phyloP scores from a whole-genome alignment of 2,797 vertebrate genomes.

The Neosilurus mollespiculum region DNA sequence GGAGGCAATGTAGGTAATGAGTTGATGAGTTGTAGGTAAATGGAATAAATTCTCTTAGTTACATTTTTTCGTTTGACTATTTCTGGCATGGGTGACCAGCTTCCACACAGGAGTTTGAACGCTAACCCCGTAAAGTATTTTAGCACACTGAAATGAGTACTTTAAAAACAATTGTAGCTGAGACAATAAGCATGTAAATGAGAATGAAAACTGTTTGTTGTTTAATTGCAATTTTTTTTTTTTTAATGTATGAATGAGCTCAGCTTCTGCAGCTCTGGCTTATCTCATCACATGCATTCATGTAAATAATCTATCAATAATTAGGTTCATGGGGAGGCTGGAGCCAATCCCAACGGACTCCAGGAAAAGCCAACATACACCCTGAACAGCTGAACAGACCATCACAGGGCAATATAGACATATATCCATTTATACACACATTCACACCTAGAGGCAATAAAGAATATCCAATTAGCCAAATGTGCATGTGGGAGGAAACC shows the following conservation, averaged over 20 bases:
- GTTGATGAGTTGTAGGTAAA: background rate
- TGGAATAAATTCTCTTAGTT: background rate
- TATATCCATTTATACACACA: too few species aligned
- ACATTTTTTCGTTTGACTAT: background rate
- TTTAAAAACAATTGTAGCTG: background rate
- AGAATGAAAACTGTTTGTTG: background rate
- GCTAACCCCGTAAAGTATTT: constrained; percentile 5
- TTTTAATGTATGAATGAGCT: background rate
- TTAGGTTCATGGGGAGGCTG: too few species aligned
- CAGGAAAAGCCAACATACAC: too few species aligned
- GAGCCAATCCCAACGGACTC: too few species aligned
- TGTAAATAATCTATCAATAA: too few species aligned
- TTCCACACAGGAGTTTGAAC: background rate
- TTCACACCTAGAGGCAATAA: too few species aligned
- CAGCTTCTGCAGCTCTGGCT: background rate
- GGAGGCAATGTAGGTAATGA: too few species aligned
- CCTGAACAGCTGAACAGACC: too few species aligned
- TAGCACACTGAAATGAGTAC: background rate
- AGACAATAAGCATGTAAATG: background rate
- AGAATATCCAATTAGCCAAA: too few species aligned
- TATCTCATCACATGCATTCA: background rate
- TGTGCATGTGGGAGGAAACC: too few species aligned
- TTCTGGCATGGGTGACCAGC: background rate
- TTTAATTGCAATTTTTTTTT: background rate
- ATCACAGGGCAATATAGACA: too few species aligned